Conservation (phyloP, 2,888 invertebrate species). For the Tanaodytes sp. region DNA sequence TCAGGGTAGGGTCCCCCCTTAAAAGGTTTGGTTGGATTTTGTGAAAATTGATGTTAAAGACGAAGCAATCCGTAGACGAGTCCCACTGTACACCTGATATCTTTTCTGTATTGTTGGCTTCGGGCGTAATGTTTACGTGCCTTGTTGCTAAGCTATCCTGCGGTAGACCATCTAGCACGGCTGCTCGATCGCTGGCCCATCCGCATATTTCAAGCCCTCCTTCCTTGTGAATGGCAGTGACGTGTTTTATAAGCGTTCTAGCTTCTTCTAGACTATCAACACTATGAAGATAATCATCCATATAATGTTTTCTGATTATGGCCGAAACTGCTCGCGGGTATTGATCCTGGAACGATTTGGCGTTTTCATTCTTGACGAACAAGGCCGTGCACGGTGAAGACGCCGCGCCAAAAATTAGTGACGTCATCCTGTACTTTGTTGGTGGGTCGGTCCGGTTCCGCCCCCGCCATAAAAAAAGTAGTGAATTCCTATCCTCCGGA, state of each 20-base stretch:
- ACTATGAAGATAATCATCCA: conserved; percentile 61
- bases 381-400: conserved; percentile 38
- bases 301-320: conserved; percentile 57
- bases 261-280: conserved; percentile 51
- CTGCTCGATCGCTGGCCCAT: too few relatives aligned
- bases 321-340: conserved; percentile 55
- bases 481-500: conserved; percentile 53
- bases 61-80: too few relatives aligned
- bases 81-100: too few relatives aligned
- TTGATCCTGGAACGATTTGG: conserved; percentile 35
- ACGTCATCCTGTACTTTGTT: conserved; percentile 54
- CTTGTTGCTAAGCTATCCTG: too few relatives aligned
- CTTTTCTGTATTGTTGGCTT: too few relatives aligned
- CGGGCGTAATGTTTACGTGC: too few relatives aligned
- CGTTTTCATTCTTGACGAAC: conserved; percentile 58
- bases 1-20: conserved; percentile 13
- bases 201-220: conserved; percentile 50
- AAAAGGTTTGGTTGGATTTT: too few relatives aligned
- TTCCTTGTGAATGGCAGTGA: conserved; percentile 29
- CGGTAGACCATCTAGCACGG: too few relatives aligned
- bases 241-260: conserved; percentile 28
- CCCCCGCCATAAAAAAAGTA: conserved; percentile 54
- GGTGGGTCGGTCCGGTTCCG: conserved; percentile 13
- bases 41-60: too few relatives aligned
- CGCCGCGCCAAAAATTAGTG: not conserved